Base-by-base conservation (phyloP, 2,797 vertebrate genomes). In the Uromys caudimaculatus region DNA sequence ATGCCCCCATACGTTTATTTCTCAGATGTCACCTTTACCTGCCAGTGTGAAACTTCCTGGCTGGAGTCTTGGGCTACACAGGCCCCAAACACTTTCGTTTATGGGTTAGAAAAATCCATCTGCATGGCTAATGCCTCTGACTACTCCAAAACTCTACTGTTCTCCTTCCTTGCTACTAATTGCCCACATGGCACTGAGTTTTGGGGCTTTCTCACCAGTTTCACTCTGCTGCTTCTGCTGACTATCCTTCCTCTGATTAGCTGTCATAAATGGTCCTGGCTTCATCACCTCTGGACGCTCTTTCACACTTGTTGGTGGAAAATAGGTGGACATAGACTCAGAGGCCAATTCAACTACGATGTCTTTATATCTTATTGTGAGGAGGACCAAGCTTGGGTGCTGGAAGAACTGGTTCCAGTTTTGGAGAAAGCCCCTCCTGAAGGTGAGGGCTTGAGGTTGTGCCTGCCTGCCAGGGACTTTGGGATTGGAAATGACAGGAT, bases 1-100 rank as follows among this genome's bases (percentile, higher is more conserved):
- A 91, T 93, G 84, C 94, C 85, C 50, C 84, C 47, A 24, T 93
- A 97, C 41, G 71, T 92, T 62, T 96, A 95, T 87, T 97, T 97
- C 71, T 93, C 81, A 21, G 14, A 83, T 90, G n/a, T 95, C 62
- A 94, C n/a, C 32, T 95, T 97, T 44, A 58, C 6, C 41, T 95
- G 93, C 54, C 91, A 97, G 56, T 88, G 84, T 89, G 88, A 97
- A 77, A 93, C 44, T 73, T 95, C 81, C 47, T 97, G 92, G 91
- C 69, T 97, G 62, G 84, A 62, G 19, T 17, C 79, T 73, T 95
- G 84, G 88, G 90, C 88, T 71, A 58, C 35, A 54, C 6, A 1
- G 47, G 67, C 75, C 56, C 92, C 95, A 62, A 90, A 92, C 41
- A 85, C 93, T 44, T 93, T 83, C 56, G 76, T 92, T 38, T 90